A percentile compares a stretch with the other conserved stretches of the same genome.
phyloP scores from a whole-genome alignment of 2,797 vertebrate species.

The Zalophus californianus region DNA sequence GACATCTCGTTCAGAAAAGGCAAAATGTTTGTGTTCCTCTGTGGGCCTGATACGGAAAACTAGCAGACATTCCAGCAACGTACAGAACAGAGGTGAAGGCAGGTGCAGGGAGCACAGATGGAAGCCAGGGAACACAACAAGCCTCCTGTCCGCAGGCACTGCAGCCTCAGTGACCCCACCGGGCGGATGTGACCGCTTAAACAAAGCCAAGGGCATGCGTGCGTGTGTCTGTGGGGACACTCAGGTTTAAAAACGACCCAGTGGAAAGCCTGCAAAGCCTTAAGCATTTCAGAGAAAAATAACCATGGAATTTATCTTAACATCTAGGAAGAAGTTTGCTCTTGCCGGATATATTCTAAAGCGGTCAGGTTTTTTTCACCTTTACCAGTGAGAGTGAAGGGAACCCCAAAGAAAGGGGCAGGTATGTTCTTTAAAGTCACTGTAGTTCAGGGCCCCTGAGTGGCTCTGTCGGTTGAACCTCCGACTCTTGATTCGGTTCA shows the following conservation, averaged over 20 bases:
- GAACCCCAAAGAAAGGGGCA: not conserved
- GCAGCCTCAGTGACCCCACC: accelerated
- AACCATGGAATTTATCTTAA: not conserved
- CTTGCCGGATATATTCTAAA: not conserved
- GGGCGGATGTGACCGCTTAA: not conserved
- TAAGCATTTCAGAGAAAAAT: slow-evolving; percentile 41
- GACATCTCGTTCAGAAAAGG: slow-evolving; percentile 80
- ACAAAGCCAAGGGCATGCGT: not conserved
- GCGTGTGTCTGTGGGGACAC: accelerated
- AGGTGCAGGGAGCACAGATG: slow-evolving; percentile 74
- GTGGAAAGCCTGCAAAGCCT: not conserved
- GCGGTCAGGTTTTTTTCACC: not conserved
- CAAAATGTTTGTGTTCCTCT: slow-evolving; percentile 85
- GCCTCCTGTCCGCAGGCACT: not conserved
- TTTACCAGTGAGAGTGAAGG: not conserved
- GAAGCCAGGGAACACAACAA: accelerated
- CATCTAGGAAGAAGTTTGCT: slow-evolving; percentile 30
- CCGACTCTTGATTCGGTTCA: not conserved
- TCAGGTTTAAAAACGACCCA: not conserved
- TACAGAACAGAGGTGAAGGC: slow-evolving; percentile 73
- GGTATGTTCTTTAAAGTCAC: not conserved
- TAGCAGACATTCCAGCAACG: slow-evolving; percentile 81
- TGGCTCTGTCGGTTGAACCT: not conserved
- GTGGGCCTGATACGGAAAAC: slow-evolving; percentile 77
- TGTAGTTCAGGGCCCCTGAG: not conserved